These are phyloP conservation scores for Cavia aperea DNA, from an alignment of 2,113 vertebrate genomes.

Conservation along the genomic window DNA sequence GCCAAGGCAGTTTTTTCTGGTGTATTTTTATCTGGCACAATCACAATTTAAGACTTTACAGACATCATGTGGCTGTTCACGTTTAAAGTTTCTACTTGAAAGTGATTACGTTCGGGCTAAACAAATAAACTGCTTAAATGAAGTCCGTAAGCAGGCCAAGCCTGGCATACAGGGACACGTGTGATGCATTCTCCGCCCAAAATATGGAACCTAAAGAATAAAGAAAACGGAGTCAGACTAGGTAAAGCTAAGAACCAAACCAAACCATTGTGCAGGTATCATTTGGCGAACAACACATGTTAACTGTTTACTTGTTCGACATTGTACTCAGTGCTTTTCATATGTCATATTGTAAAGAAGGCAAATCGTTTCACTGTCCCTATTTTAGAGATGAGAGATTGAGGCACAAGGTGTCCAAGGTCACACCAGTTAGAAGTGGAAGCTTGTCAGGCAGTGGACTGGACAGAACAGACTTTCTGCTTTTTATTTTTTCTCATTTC, in stretches of 20 bases:
- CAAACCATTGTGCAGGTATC: background rate
- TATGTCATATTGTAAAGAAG: background rate
- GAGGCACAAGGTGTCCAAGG: background rate
- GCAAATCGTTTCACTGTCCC: background rate
- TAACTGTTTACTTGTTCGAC: background rate
- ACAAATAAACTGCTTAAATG: conserved; percentile 82
- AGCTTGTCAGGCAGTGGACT: background rate
- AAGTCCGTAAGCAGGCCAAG: conserved; percentile 78
- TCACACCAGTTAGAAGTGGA: background rate
- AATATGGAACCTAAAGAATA: conserved; percentile 85
- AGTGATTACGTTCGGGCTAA: conserved; percentile 78
- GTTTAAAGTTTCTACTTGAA: conserved; percentile 51
- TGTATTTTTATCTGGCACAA: conserved; percentile 55
- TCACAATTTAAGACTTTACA: conserved; percentile 46
- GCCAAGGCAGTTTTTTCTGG: conserved; percentile 51
- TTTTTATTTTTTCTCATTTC: background rate
- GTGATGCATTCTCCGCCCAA: conserved; percentile 86
- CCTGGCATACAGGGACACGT: conserved; percentile 89
- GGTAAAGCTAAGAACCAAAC: background rate
- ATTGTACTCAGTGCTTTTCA: too few species aligned
- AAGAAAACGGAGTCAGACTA: conserved; percentile 33
- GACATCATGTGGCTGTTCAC: conserved; percentile 25
- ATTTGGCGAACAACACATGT: background rate
- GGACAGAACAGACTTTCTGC: background rate
- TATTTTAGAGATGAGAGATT: background rate